Percentiles rank a stretch among this genome's conserved stretches.
Evolutionary conservation across 2,113 vertebrate species (phyloP).

Genomic region (Aleadryas rufinucha): DNA sequence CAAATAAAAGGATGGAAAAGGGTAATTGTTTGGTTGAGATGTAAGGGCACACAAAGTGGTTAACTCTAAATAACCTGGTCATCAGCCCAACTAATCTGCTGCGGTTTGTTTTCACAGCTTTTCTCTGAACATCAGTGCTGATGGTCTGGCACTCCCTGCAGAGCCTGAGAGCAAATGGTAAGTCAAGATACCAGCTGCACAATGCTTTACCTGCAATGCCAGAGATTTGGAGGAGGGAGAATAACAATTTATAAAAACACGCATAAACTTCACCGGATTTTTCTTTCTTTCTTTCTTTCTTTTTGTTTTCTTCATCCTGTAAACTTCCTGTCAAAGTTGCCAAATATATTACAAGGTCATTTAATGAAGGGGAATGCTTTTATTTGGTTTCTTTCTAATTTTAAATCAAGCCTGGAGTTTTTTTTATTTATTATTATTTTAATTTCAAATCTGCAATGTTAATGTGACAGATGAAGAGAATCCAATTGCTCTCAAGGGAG

Average conservation of each 20-base stretch:
- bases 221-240: constrained; percentile 58
- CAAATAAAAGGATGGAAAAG: constrained; percentile 47
- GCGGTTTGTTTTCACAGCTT: constrained; percentile 84
- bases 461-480: constrained; percentile 25
- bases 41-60: constrained; percentile 41
- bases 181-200: constrained; percentile 66
- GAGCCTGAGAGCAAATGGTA: constrained; percentile 64
- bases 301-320: background rate
- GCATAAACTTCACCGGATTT: constrained; percentile 28
- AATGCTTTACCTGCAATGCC: constrained; percentile 63
- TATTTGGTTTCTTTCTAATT: background rate
- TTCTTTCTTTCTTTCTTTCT: background rate
- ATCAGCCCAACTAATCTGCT: constrained; percentile 72
- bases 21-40: constrained; percentile 47
- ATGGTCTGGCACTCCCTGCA: constrained; percentile 71
- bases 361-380: background rate
- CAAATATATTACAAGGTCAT: background rate
- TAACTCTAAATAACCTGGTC: constrained; percentile 58
- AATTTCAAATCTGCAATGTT: background rate
- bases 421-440: background rate
- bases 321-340: constrained; percentile 18
- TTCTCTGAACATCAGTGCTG: constrained; percentile 57
- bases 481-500: background rate
- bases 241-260: constrained; percentile 63
- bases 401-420: background rate